Percentiles rank a stretch among this genome's conserved stretches.
Conservation (phyloP, 2,113 vertebrate genomes). For the Meles meles region DNA sequence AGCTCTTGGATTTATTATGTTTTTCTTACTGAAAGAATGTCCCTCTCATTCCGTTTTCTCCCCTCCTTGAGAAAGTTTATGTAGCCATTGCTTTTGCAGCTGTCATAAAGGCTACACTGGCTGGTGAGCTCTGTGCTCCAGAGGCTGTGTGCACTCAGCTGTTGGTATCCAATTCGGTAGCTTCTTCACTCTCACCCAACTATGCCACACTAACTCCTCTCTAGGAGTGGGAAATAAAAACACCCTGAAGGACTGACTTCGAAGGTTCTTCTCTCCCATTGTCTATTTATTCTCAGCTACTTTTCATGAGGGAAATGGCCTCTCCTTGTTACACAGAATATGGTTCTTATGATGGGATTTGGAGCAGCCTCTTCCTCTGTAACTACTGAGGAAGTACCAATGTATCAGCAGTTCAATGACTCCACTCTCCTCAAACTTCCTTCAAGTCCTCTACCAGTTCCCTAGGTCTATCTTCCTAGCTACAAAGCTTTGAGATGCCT, state of each 20-base stretch:
- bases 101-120: constrained; percentile 27
- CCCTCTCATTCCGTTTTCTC: constrained; percentile 69
- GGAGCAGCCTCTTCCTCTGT: background rate
- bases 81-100: constrained; percentile 56
- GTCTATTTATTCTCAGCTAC: background rate
- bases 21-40: constrained; percentile 81
- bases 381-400: background rate
- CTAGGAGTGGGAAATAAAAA: constrained; percentile 1
- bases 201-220: background rate
- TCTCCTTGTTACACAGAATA: background rate
- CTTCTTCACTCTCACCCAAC: background rate
- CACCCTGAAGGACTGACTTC: background rate
- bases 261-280: background rate
- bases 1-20: constrained; percentile 86
- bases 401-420: background rate
- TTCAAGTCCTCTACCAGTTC: background rate
- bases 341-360: background rate
- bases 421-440: background rate
- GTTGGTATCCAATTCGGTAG: background rate
- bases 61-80: constrained; percentile 74
- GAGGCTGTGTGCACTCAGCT: background rate
- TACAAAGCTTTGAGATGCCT: constrained; percentile 7
- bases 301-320: constrained; percentile 16
- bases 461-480: constrained; percentile 24
- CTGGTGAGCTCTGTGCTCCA: constrained; percentile 10